Evolutionary conservation across 2,113 vertebrate species (phyloP), one percentile per base, ranked within the genome.

Genomic region (Phocoena sinus): DNA sequence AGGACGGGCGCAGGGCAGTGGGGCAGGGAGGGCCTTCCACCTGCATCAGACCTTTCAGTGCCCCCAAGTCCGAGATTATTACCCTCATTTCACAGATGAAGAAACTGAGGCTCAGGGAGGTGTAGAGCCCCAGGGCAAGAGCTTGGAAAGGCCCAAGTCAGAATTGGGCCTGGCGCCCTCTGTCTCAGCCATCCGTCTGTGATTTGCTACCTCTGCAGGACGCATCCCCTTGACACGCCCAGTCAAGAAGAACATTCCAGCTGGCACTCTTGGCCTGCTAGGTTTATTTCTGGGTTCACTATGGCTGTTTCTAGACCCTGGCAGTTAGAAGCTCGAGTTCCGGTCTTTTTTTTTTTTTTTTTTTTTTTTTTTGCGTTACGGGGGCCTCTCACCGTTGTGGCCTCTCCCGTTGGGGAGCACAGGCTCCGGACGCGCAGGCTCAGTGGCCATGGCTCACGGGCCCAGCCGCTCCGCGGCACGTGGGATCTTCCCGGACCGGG

Each of bases 111-210:
- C 50, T 23, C 76, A 0, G 3, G 33, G 33, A 53, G 31, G 11
- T 0, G 0, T 2, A 2, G 11, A 0, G 11, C 33, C 50, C 50
- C 53, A 36, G 20, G 14, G 11, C 12, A 36, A 25, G 33, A 56
- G 13, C 77, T 25, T 0, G 2, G 33, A 13, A 36, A 36, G 33
- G 76, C 9, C 33, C 3, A 1, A 15, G 50, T 25, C 50, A 0
- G 12, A 56, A 36, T 12, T 0, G 6, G 33, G 53, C 33, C 26
- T 0, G 0, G 77, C 2, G 10, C 50, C 77, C 77, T 56, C 76
- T 2, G 76, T 36, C 77, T 12, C 23, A 33, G 14, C 50, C 50
- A 25, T 3, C 2, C 77, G 0, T 79, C 47, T 79, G 76, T 7
- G 47, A 3, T 18, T 3, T n/a, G 17, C 76, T 79, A 20, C 11